Base-by-base conservation (phyloP, 37 sponge, comb jelly and placozoan genomes). In the Halichondria panicea region DNA sequence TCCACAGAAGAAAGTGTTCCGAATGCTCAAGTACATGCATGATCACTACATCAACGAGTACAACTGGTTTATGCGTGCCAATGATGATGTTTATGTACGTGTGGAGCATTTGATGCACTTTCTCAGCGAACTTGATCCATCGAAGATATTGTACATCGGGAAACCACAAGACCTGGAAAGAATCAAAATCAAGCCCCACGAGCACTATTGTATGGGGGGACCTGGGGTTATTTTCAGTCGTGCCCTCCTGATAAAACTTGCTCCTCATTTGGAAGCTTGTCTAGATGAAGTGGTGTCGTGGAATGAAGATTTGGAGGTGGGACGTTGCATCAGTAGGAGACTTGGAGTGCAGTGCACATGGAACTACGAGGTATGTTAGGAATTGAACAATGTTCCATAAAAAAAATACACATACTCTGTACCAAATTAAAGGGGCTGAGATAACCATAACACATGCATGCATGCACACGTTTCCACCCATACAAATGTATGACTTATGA, bases 51-150 rank as follows among this genome's bases (percentile, higher is more conserved):
- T 83, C 11, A 70, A 89, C 60, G 59, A 76, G 64, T 94, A 61
- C 58, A 82, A 94, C 68, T 94, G 94, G 94, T 94, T 90, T 55
- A 78, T 94, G 84, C 35, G 81, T 38, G 72, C 84, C 12, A 84
- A 83, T 45, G 88, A 87, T 65, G 84, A 90, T 62, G 66, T 80
- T 18, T 94, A 90, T 43, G 72, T 94, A 39, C 30, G 91, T 31
- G 61, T 83, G 0, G 68, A 78, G 4, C 55, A 55, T 18, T 52
- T 90, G 36, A 24, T 78, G n/a, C 21, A 71, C 22, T 80, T 90
- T 28, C 57, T 94, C 27, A 39, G 30, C 13, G 61, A 24, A 8
- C 45, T 90, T 39, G 82, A 94, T 38, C 81, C 85, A 31, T 36
- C 34, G 19, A 52, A 74, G 50, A 56, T 32, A 24, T 32, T 87